Percentiles rank a stretch among this genome's conserved stretches.
These are phyloP conservation scores for Drosophila picticornis DNA, from an alignment of 2,888 invertebrate species.

Conservation along the genomic window DNA sequence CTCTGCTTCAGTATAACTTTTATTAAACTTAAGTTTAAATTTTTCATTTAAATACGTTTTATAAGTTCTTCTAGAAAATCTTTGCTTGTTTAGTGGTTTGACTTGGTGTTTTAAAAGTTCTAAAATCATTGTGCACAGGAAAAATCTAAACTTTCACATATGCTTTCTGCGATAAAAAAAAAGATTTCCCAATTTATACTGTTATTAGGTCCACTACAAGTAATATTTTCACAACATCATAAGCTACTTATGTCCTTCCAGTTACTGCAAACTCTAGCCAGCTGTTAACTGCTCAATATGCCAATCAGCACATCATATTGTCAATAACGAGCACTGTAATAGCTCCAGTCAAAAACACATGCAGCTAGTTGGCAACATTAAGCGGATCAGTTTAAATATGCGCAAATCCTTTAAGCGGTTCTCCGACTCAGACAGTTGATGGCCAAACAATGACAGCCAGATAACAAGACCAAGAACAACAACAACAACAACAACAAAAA, in stretches of 20 bases:
- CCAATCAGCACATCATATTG: constrained; percentile 49
- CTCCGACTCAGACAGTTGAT: constrained; percentile 56
- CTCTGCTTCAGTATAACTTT: not conserved
- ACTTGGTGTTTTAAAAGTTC: too few species aligned
- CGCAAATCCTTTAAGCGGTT: constrained; percentile 74
- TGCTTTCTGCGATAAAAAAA: not conserved
- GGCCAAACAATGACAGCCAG: constrained; percentile 58
- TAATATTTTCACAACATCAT: not conserved
- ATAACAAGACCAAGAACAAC: constrained; percentile 38
- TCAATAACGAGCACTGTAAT: constrained; percentile 35
- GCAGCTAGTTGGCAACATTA: constrained; percentile 41
- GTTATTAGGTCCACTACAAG: not conserved
- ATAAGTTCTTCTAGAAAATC: not conserved
- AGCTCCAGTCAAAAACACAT: constrained; percentile 6
- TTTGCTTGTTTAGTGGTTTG: not conserved
- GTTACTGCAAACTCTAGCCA: not conserved
- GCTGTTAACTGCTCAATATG: constrained; percentile 30
- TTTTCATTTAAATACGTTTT: not conserved
- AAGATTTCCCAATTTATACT: not conserved
- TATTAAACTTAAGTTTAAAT: too few species aligned
- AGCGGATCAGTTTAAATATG: constrained; percentile 61
- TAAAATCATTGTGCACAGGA: too few species aligned
- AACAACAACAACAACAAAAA: constrained; percentile 22
- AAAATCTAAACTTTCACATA: not conserved
- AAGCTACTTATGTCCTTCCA: not conserved